Conservation (phyloP, 2,888 invertebrate genomes). For the Nemurella pictetii region DNA sequence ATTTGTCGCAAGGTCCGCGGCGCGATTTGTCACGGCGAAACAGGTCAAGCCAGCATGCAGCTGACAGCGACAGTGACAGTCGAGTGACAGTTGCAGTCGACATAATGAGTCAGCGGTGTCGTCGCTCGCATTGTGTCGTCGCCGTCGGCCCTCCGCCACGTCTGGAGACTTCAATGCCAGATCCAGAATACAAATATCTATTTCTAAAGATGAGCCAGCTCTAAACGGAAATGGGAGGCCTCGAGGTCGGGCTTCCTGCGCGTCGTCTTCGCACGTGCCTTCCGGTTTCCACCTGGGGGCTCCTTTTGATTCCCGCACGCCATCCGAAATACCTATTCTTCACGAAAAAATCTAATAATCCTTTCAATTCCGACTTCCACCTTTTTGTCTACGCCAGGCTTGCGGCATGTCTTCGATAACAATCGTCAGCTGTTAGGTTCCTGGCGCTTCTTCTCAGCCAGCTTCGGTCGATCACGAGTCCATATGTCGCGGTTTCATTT, state of each 20-base stretch:
- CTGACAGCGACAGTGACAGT: no score
- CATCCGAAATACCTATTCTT: background rate
- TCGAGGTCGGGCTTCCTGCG: slow-evolving; percentile 10
- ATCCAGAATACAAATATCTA: background rate
- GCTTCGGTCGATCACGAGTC: background rate
- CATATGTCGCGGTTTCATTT: background rate
- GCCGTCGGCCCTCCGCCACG: background rate
- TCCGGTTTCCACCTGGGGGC: slow-evolving; percentile 13
- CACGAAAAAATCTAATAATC: background rate
- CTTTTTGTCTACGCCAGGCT: background rate
- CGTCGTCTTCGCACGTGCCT: slow-evolving; percentile 18
- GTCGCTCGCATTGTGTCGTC: background rate
- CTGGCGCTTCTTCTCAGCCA: background rate
- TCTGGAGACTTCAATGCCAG: slow-evolving; percentile 13
- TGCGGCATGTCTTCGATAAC: background rate
- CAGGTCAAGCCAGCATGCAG: background rate
- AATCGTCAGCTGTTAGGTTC: background rate
- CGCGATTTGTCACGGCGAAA: background rate
- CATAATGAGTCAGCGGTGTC: background rate
- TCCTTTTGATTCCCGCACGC: background rate
- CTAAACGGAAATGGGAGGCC: slow-evolving; percentile 8
- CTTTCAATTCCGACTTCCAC: slow-evolving; percentile 13
- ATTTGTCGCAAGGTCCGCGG: background rate
- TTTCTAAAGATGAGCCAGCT: background rate
- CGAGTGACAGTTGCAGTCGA: background rate